Conservation (phyloP, 1,140 invertebrate species). For the Eriosoma lanigerum region DNA sequence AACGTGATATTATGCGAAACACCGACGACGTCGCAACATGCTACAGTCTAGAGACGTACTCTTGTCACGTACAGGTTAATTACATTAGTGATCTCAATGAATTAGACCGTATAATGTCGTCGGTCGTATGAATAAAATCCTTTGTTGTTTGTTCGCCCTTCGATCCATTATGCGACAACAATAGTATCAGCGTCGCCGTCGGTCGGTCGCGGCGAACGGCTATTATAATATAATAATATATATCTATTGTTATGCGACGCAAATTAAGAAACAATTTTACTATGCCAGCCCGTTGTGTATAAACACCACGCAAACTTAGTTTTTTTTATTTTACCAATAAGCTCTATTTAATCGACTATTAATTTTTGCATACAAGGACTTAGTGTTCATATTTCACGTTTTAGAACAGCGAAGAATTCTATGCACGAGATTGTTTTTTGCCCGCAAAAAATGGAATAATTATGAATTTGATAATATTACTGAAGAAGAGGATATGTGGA, state of each 20-base stretch:
- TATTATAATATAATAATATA: too few species aligned
- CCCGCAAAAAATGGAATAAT: too few species aligned
- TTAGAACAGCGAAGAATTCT: too few species aligned
- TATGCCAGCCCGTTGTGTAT: too few species aligned
- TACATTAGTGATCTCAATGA: constrained; percentile 1
- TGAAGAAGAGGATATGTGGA: too few species aligned
- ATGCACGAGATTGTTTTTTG: too few species aligned
- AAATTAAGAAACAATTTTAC: constrained; percentile 5
- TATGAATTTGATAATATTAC: too few species aligned
- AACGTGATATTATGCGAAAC: background rate
- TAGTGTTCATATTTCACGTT: too few species aligned
- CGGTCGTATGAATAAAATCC: background rate
- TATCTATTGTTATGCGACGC: background rate
- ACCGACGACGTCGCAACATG: background rate
- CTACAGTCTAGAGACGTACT: background rate
- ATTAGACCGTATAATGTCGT: background rate
- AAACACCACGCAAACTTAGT: background rate
- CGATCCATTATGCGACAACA: background rate
- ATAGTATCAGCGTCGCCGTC: background rate
- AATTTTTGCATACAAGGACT: too few species aligned
- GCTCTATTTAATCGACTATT: too few species aligned
- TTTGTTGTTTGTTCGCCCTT: background rate
- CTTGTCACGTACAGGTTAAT: constrained; percentile 17
- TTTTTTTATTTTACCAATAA: too few species aligned
- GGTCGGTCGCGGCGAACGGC: background rate